Conservation (phyloP, 2,888 invertebrate species). For the Oscheius sp. region DNA sequence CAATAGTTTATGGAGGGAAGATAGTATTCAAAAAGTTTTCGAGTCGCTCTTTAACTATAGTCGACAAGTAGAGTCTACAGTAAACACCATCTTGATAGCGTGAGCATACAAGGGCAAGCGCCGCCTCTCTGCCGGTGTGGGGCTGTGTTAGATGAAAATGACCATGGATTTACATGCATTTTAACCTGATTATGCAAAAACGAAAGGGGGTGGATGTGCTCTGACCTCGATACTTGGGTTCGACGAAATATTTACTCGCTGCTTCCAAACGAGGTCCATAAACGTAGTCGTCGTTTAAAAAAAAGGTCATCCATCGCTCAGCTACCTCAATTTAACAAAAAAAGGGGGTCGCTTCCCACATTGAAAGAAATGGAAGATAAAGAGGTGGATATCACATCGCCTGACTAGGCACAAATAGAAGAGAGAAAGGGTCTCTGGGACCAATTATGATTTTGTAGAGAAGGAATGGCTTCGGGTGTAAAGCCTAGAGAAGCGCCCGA, state of each 20-base stretch:
- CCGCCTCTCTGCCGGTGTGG: neutral
- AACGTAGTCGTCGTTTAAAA: too few relatives aligned
- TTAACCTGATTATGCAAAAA: constrained; percentile 23
- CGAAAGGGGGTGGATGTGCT: neutral
- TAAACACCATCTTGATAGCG: constrained; percentile 14
- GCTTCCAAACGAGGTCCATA: too few relatives aligned
- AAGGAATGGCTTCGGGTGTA: neutral
- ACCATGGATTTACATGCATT: neutral
- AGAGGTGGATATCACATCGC: too few relatives aligned
- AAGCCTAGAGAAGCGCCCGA: neutral
- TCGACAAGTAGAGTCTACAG: neutral
- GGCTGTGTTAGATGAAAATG: neutral
- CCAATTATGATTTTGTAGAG: neutral
- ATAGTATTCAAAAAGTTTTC: too few relatives aligned
- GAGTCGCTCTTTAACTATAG: too few relatives aligned
- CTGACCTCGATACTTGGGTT: too few relatives aligned
- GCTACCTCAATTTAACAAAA: too few relatives aligned
- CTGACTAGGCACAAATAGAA: neutral
- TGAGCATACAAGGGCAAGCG: neutral
- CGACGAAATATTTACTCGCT: too few relatives aligned
- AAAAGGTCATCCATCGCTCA: too few relatives aligned
- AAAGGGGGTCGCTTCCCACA: too few relatives aligned
- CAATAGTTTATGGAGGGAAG: too few relatives aligned
- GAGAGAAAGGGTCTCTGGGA: neutral
- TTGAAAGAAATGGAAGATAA: too few relatives aligned